Conservation (phyloP, 2,888 invertebrate genomes). For the Chesias legatella region DNA sequence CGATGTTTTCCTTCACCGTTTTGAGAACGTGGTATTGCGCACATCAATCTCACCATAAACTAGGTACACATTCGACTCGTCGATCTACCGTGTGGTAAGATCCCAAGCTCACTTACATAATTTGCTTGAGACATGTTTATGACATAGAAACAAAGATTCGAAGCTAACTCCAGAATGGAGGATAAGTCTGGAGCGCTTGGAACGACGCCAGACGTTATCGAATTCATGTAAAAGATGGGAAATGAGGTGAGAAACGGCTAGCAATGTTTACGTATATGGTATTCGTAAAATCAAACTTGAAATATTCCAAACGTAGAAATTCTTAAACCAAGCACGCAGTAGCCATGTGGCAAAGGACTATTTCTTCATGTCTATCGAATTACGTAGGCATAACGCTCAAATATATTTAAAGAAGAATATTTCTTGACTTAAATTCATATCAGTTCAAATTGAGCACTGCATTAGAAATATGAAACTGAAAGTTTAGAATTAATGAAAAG, state of each 20-base stretch:
- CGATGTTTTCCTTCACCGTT: no score
- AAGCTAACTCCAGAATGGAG: constrained; percentile 31
- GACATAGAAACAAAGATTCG: constrained; percentile 31
- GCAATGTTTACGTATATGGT: constrained; percentile 15
- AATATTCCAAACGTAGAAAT: neutral
- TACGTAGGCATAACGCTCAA: no score
- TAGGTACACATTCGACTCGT: neutral
- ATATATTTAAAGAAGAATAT: no score
- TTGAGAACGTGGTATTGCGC: no score
- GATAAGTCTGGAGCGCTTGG: constrained; percentile 42
- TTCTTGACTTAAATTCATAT: no score
- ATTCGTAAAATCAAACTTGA: constrained; percentile 2
- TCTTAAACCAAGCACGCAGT: no score
- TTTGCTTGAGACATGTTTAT: constrained; percentile 24
- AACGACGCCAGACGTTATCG: constrained; percentile 62
- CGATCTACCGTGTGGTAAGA: neutral
- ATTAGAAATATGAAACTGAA: no score
- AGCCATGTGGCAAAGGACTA: no score
- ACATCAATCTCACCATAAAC: constrained; percentile 1
- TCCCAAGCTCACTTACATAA: constrained; percentile 15
- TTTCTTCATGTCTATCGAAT: no score
- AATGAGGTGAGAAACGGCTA: constrained; percentile 53
- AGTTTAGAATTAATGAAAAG: no score
- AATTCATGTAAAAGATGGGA: constrained; percentile 67
- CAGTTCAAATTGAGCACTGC: no score